phyloP scores from a whole-genome alignment of 1,140 invertebrate genomes.

The Drosophila dunni region DNA sequence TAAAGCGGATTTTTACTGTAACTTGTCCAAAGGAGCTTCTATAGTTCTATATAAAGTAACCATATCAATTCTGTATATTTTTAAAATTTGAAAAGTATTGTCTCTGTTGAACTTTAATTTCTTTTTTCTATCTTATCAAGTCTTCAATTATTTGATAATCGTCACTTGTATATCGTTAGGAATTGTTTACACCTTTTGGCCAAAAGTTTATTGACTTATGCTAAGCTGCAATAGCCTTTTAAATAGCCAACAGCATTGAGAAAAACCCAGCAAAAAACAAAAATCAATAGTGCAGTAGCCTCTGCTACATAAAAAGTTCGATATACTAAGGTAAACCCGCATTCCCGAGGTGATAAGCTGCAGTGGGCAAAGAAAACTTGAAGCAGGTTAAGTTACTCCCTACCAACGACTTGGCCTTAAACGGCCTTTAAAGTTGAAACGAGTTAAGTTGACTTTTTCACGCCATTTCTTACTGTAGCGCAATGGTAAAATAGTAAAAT shows the following conservation, averaged over 20 bases:
- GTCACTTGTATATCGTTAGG: neutral
- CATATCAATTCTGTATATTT: too few species aligned
- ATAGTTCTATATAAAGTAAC: too few species aligned
- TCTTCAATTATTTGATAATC: neutral
- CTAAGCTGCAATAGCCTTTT: constrained; percentile 16
- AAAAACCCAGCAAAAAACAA: constrained; percentile 12
- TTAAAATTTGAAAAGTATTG: too few species aligned
- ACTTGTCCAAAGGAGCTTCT: too few species aligned
- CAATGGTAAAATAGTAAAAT: neutral
- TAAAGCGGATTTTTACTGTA: too few species aligned
- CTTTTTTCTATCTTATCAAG: neutral
- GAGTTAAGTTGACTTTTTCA: constrained; percentile 28
- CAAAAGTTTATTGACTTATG: constrained; percentile 47
- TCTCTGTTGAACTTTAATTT: too few species aligned
- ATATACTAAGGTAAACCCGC: constrained; percentile 25
- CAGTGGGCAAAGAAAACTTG: constrained; percentile 23
- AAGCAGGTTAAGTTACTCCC: neutral
- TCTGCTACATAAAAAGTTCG: constrained; percentile 28
- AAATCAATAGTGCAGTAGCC: constrained; percentile 76
- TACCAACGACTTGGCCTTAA: neutral
- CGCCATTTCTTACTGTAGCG: constrained; percentile 17
- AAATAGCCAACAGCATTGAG: constrained; percentile 9
- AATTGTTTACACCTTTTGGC: neutral
- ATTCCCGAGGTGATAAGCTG: constrained; percentile 69
- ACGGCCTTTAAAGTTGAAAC: constrained; percentile 25